A percentile compares a stretch with the other conserved stretches of the same genome.
These are phyloP conservation scores for Lamprotornis superbus DNA, from an alignment of 2,113 vertebrate species.

Conservation along the genomic window DNA sequence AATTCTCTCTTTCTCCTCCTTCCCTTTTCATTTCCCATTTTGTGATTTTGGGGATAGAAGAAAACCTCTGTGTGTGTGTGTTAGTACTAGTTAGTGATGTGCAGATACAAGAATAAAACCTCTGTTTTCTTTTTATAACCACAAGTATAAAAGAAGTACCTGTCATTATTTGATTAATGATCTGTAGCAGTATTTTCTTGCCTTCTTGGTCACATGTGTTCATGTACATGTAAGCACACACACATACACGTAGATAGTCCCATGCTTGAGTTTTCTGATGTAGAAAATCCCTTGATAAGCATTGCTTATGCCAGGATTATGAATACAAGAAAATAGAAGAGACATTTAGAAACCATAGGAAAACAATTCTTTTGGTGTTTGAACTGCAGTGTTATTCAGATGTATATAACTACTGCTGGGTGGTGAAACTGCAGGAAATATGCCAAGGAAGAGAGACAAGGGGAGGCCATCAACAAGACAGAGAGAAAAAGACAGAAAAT, in stretches of 20 bases:
- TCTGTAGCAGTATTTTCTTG: neutral
- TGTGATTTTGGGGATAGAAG: slow-evolving; percentile 2
- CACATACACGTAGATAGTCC: accelerated
- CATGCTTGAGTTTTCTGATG: neutral
- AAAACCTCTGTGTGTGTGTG: neutral
- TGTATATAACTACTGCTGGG: slow-evolving; percentile 15
- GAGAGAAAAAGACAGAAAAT: slow-evolving; percentile 43
- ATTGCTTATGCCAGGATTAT: neutral
- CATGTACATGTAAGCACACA: neutral
- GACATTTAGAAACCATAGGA: slow-evolving; percentile 23
- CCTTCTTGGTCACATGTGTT: neutral
- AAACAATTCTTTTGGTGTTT: slow-evolving; percentile 38
- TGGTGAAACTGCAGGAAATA: slow-evolving; percentile 15
- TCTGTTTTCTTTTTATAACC: neutral
- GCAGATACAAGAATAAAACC: neutral
- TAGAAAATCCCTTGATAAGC: neutral
- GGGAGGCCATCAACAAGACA: slow-evolving; percentile 17
- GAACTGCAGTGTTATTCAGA: slow-evolving; percentile 35
- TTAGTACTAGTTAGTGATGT: neutral
- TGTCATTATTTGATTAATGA: slow-evolving; percentile 13
- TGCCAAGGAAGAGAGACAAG: slow-evolving; percentile 32
- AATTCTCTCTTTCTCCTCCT: slow-evolving; percentile 2
- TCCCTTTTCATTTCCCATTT: slow-evolving; percentile 17
- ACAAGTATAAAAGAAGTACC: neutral
- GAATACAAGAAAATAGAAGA: slow-evolving; percentile 20